A percentile compares a stretch with the other conserved stretches of the same genome.
phyloP scores from a whole-genome alignment of 2,888 invertebrate species.

The Helleia helle region DNA sequence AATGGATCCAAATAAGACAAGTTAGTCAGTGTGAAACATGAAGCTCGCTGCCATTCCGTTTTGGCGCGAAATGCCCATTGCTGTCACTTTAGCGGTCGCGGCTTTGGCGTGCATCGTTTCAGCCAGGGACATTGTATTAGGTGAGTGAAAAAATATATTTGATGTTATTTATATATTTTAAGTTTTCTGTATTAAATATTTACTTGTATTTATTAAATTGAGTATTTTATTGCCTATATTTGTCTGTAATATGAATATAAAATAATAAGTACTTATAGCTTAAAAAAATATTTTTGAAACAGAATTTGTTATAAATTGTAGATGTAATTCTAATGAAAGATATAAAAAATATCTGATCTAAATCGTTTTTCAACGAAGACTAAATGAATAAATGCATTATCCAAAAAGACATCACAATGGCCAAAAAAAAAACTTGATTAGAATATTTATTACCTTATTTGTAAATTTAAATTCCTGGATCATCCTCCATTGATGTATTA shows the following conservation, averaged over 20 bases:
- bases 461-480: slow-evolving; percentile 43
- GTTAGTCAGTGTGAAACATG: slow-evolving; percentile 54
- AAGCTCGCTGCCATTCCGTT: slow-evolving; percentile 45
- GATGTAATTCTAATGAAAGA: too few relatives aligned
- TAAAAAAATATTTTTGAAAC: too few relatives aligned
- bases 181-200: too few relatives aligned
- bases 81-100: slow-evolving; percentile 42
- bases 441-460: slow-evolving; percentile 28
- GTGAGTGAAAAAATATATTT: slow-evolving; percentile 35
- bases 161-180: too few relatives aligned
- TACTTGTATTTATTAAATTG: too few relatives aligned
- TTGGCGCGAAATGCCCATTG: slow-evolving; percentile 62
- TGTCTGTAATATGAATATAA: too few relatives aligned
- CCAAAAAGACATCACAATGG: slow-evolving; percentile 11
- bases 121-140: slow-evolving; percentile 56
- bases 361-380: slow-evolving; percentile 13
- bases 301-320: too few relatives aligned
- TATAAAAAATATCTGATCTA: too few relatives aligned
- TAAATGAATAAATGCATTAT: too few relatives aligned
- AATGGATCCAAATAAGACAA: slow-evolving; percentile 61
- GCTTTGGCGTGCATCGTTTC: slow-evolving; percentile 41
- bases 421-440: slow-evolving; percentile 23
- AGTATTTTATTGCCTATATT: too few relatives aligned
- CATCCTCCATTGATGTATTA: slow-evolving; percentile 39
- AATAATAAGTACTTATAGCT: too few relatives aligned